A percentile compares a stretch with the other conserved stretches of the same genome.
These are phyloP conservation scores for Stomatorhinus walkeri DNA, from an alignment of 2,797 vertebrate species.

Conservation along the genomic window DNA sequence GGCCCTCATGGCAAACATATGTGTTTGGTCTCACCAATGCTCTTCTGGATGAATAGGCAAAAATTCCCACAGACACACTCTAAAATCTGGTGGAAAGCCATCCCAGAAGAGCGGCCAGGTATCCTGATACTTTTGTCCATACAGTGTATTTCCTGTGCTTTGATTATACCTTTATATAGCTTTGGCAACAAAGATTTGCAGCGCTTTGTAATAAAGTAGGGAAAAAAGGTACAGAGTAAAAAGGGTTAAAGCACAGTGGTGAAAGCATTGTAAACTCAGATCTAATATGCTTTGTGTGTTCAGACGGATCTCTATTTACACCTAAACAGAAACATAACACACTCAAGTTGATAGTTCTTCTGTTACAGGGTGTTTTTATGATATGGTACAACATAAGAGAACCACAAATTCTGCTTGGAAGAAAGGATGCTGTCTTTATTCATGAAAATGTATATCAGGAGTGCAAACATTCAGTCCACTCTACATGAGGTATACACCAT, in stretches of 20 bases:
- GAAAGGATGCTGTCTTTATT: neutral
- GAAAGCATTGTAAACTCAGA: neutral
- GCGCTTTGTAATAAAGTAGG: neutral
- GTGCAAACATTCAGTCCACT: neutral
- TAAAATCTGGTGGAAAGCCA: neutral
- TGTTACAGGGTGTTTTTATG: neutral
- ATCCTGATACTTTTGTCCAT: neutral
- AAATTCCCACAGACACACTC: neutral
- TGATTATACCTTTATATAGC: neutral
- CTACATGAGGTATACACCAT: neutral
- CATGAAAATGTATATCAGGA: neutral
- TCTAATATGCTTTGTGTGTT: neutral
- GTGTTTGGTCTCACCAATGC: neutral
- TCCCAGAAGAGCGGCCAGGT: neutral
- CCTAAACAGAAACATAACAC: neutral
- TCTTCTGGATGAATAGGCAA: neutral
- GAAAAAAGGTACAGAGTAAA: neutral
- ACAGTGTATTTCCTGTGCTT: neutral
- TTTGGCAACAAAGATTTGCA: neutral
- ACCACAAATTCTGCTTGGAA: neutral
- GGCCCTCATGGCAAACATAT: neutral
- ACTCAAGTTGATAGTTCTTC: neutral
- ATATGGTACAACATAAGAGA: neutral
- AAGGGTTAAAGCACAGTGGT: neutral
- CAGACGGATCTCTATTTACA: neutral